Base-by-base conservation (phyloP, 2,113 vertebrate species). In the Danionella cerebrum region DNA sequence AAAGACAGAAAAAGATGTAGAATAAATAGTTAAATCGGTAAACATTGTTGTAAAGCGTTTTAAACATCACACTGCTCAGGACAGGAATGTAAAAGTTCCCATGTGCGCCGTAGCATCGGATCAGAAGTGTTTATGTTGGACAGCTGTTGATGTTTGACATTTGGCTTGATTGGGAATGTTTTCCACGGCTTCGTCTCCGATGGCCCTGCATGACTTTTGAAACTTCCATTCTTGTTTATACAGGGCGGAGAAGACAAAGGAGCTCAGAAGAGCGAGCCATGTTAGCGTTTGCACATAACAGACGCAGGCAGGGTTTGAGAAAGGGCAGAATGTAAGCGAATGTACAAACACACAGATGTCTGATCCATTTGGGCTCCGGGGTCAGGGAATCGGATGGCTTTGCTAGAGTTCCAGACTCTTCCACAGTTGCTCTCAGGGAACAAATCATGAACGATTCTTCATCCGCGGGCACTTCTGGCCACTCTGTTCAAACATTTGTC, bases 1-100 rank as follows among this genome's bases (percentile, higher is more conserved):
- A 71, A 25, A 62, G 19, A 51, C 51, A 50, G 45, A 69, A 48
- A 64, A 69, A 69, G 35, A 45, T 42, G 50, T 22, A 36, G 27
- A 48, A 48, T 47, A 64, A 69, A 74, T 52, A 38, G 45, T 74
- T 69, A 69, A 60, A 48, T 47, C 64, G 45, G 14, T 58, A 57
- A 35, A 62, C 52, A 39, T 18, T 38, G 12, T 60, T 18, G 31
- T 13, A 45, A n/a, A 31, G 57, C 39, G n/a, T n/a, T 42, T 31
- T 60, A 60, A 45, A 60, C 39, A 38, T 54, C 31, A 36, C n/a
- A n/a, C n/a, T n/a, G n/a, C n/a, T n/a, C 38, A 8, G 58, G 58
- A 60, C 58, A 21, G 58, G 58, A 60, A 60, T 45, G 16, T 27
- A 19, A 60, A 60, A 45, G 14, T 14, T 60, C 58, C 58, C 39